Percentiles rank a stretch among this genome's conserved stretches.
phyloP scores from a whole-genome alignment of 2,888 invertebrate genomes.

The Drosophila nr. medialis region DNA sequence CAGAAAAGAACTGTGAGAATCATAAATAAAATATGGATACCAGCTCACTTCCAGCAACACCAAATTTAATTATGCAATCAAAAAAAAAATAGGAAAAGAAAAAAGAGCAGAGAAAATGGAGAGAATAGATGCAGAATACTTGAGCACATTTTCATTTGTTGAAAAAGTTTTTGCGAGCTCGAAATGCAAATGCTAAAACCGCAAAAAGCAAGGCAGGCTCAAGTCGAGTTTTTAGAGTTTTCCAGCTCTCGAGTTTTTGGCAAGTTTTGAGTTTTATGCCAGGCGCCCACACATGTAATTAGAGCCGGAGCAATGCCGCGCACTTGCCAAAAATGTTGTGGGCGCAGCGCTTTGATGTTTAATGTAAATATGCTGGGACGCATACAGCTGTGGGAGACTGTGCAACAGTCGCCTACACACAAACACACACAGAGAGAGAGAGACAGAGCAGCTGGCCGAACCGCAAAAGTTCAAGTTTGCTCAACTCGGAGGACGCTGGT shows the following conservation, averaged over 20 bases:
- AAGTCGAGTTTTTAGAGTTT: slow-evolving; percentile 51
- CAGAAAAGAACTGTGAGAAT: slow-evolving; percentile 42
- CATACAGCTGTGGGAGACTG: slow-evolving; percentile 19
- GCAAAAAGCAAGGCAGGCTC: slow-evolving; percentile 69
- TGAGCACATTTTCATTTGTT: slow-evolving; percentile 60
- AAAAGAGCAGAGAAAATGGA: neutral
- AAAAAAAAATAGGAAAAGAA: neutral
- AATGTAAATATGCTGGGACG: slow-evolving; percentile 8
- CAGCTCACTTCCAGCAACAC: slow-evolving; percentile 7
- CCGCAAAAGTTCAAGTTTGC: slow-evolving; percentile 79
- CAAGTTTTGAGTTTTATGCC: slow-evolving; percentile 37
- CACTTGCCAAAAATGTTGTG: slow-evolving; percentile 74
- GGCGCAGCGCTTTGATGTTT: slow-evolving; percentile 69
- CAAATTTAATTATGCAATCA: slow-evolving; percentile 64
- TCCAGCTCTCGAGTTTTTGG: slow-evolving; percentile 3
- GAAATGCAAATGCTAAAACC: slow-evolving; percentile 75
- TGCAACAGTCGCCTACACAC: slow-evolving; percentile 39
- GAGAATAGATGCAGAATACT: slow-evolving; percentile 3
- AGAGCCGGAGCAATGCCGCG: slow-evolving; percentile 71
- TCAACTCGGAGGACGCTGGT: slow-evolving; percentile 53
- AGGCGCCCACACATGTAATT: slow-evolving; percentile 72
- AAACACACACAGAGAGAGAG: neutral
- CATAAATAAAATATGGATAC: slow-evolving; percentile 73
- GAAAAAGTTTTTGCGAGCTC: slow-evolving; percentile 57
- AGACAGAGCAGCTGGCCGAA: slow-evolving; percentile 57